Evolutionary conservation across 2,797 vertebrate species (phyloP), one percentile per base, ranked within the genome.

Genomic region (Takifugu ocellatus): DNA sequence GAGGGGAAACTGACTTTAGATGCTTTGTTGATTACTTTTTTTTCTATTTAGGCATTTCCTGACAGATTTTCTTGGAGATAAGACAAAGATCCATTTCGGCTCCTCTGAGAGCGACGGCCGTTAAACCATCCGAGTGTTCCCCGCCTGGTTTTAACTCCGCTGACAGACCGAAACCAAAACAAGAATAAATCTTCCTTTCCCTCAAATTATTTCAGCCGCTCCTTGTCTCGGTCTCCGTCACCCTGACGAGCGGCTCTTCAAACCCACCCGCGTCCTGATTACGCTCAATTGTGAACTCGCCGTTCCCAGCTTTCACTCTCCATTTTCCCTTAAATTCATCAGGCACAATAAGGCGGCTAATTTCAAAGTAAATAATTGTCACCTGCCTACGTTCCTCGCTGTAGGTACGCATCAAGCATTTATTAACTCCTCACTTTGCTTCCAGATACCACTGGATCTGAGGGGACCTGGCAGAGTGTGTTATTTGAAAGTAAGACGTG

Each of bases 321-420:
- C 63, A 83, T 85, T 76, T 72, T 60, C 71, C 49, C 68, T 61
- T 58, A 42, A 76, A 82, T 84, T 80, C 71, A 80, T 74, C 75
- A 80, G 66, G 49, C 63, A 43, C 57, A 74, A 66, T 74, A 79
- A 79, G 61, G 43, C 68, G 63, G 63, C 70, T 82, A 77, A 84
- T 87, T 77, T 68, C 62, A 58, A 72, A 54, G 62, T 80, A 85
- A 84, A 84, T 81, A 82, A 78, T 72, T 74, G 76, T 86, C 82
- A 79, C 81, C 75, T 75, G 82, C 54, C 59, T 26, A 1, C 47
- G 3, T 21, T 63, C 54, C 61, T 73, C 53, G 5, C 61, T 45
- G 49, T 56, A 56, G 51, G 24, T 49, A 70, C 57, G 49, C 51
- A 71, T 46, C 9, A 39, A 51, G 59, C 61, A 57, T 72, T 69